Conservation (phyloP, 2,888 invertebrate genomes). For the Lacanobia oleracea region DNA sequence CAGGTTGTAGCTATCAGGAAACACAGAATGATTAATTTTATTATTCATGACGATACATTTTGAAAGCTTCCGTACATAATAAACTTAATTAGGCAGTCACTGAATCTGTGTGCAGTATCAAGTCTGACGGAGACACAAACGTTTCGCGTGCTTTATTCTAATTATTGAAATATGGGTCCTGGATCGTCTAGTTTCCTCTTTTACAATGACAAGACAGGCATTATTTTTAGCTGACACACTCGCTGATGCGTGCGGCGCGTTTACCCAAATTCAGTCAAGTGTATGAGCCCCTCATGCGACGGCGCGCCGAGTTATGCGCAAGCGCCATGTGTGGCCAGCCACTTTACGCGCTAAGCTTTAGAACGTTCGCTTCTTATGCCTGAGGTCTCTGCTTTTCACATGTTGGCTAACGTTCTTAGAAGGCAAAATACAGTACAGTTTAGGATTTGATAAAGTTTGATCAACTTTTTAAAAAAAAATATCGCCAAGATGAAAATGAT, state of each 20-base stretch:
- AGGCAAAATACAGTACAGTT: background rate
- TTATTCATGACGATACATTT: background rate
- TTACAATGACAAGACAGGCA: background rate
- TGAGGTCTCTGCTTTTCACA: background rate
- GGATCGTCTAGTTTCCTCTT: background rate
- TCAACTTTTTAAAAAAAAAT: too few species aligned
- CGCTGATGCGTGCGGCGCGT: background rate
- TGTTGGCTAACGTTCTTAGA: constrained; percentile 16
- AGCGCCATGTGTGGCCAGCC: constrained; percentile 62
- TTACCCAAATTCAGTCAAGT: background rate
- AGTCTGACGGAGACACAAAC: background rate
- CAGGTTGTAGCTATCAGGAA: too few species aligned
- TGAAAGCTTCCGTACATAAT: background rate
- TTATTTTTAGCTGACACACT: background rate
- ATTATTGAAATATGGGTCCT: background rate
- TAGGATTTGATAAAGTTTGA: too few species aligned
- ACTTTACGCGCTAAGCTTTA: constrained; percentile 54
- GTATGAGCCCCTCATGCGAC: background rate
- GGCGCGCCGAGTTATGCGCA: constrained; percentile 23
- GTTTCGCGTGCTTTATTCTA: background rate
- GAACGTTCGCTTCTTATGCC: constrained; percentile 47
- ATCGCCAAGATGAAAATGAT: background rate
- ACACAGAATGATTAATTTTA: too few species aligned
- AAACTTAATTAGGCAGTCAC: background rate
- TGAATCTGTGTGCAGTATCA: background rate